These are phyloP conservation scores for fruit fly (Drosophila melanogaster) DNA, from an alignment of 1,140 invertebrate species.

Conservation along the genomic window DNA sequence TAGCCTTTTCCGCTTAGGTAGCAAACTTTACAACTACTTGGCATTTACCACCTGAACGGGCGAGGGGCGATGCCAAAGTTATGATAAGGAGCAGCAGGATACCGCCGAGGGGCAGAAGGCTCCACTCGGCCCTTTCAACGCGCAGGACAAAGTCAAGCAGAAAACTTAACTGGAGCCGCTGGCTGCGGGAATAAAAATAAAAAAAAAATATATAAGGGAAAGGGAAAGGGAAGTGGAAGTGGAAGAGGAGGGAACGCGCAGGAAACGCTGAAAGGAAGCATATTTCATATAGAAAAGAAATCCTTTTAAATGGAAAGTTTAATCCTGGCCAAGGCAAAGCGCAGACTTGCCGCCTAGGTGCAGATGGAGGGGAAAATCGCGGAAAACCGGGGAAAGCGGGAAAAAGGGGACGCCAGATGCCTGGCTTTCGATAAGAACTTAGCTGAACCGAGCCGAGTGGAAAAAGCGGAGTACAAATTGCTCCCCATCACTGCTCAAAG, in stretches of 20 bases:
- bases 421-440: conserved; percentile 63
- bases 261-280: conserved; percentile 76
- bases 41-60: conserved; percentile 71
- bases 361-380: conserved; percentile 16
- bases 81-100: conserved; percentile 74
- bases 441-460: conserved; percentile 30
- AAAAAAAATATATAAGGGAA: background rate
- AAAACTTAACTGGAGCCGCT: conserved; percentile 68
- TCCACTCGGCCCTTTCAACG: conserved; percentile 50
- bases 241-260: conserved; percentile 17
- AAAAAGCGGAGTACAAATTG: conserved; percentile 57
- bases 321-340: conserved; percentile 53
- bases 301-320: conserved; percentile 81
- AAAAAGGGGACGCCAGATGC: conserved; percentile 55
- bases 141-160: conserved; percentile 76
- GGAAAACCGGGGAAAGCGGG: conserved; percentile 4
- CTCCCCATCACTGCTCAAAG: conserved; percentile 50
- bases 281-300: conserved; percentile 79
- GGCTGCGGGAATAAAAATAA: conserved; percentile 23
- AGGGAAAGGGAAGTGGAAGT: too few species aligned
- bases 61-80: conserved; percentile 67
- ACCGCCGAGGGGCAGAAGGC: conserved; percentile 17
- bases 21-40: conserved; percentile 81
- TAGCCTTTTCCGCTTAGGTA: conserved; percentile 76
- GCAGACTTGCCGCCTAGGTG: conserved; percentile 47